Evolutionary conservation across 2,113 vertebrate species (phyloP).

Genomic region (Alethe castanea): DNA sequence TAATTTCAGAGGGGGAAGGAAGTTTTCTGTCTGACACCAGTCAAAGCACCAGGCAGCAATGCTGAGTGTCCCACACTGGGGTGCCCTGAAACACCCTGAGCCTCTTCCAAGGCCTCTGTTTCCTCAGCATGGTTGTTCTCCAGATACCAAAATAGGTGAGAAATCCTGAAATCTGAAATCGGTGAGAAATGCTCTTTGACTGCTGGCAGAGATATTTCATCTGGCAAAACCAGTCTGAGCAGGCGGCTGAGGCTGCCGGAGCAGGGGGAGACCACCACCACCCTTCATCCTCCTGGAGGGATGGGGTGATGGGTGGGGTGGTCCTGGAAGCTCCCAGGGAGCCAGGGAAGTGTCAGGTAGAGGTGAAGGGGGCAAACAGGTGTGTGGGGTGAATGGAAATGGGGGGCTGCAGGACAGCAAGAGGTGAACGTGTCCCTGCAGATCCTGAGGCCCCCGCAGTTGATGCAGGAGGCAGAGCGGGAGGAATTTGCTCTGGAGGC

Average conservation of each 20-base stretch:
- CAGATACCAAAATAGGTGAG: background rate
- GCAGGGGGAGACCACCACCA: background rate
- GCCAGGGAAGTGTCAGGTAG: background rate
- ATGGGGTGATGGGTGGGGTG: background rate
- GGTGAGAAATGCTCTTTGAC: background rate
- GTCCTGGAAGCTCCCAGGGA: fast-evolving
- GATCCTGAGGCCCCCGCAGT: background rate
- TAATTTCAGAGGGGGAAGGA: background rate
- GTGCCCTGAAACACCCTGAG: background rate
- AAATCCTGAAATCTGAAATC: background rate
- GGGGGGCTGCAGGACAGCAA: background rate
- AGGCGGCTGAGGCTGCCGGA: background rate
- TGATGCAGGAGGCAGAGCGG: background rate
- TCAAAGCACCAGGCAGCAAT: fast-evolving
- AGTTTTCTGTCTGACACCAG: background rate
- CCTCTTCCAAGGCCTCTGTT: background rate
- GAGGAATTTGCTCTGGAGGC: slow-evolving; percentile 48
- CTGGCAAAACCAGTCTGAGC: background rate
- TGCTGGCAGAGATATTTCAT: background rate
- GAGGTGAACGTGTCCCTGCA: fast-evolving
- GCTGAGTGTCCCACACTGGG: background rate
- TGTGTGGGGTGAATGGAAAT: background rate
- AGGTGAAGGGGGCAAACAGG: background rate
- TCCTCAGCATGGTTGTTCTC: background rate
- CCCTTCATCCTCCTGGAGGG: background rate